Base-by-base conservation (phyloP, 1,140 invertebrate species). In the Brachionus sp. region DNA sequence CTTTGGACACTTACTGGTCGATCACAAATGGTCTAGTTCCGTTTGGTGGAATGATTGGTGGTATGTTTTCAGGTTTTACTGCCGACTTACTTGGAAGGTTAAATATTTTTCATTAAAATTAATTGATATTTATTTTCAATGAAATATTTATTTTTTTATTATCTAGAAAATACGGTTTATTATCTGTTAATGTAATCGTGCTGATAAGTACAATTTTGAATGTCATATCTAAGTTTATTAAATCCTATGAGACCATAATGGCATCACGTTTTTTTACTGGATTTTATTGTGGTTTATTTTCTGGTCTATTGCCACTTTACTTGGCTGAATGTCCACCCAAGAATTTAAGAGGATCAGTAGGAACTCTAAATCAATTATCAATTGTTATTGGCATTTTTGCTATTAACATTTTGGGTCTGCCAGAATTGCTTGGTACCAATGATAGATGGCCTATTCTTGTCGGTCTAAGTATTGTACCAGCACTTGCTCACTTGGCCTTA, bases 221-320 rank as follows among this genome's bases (percentile, higher is more conserved):
- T 95, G 94, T 94, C 87, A 94, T 94, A 88, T 95, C 95, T 84
- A 97, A 97, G 91, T 92, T 94, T 87, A 92, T 93, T 87, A 92
- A 93, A 88, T 95, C 94, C 85, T 98, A 96, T 90, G 96, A 98
- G 91, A 93, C 98, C 91, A 92, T 99, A 87, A 95, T 98, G 90
- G 92, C 96, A 87, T 97, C 96, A 86, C 92, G 82, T 46, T 83
- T 83, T 64, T 35, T 83, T 39, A 39, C 35, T n/a, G 82, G 82
- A 7, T 4, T 83, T 33, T 53, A 75, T 62, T 42, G 66, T 53
- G 83, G 83, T 77, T 16, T 85, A 7, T 37, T 57, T 13, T 78
- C 93, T 12, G 94, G 94, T 6, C 85, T 96, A 0, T 92, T 93
- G 0, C 94, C 94, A 0, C 93, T 95, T 92, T 96, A 95, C 85